These are phyloP conservation scores for Urocitellus parryii DNA, from an alignment of 2,113 vertebrate species.

Conservation along the genomic window DNA sequence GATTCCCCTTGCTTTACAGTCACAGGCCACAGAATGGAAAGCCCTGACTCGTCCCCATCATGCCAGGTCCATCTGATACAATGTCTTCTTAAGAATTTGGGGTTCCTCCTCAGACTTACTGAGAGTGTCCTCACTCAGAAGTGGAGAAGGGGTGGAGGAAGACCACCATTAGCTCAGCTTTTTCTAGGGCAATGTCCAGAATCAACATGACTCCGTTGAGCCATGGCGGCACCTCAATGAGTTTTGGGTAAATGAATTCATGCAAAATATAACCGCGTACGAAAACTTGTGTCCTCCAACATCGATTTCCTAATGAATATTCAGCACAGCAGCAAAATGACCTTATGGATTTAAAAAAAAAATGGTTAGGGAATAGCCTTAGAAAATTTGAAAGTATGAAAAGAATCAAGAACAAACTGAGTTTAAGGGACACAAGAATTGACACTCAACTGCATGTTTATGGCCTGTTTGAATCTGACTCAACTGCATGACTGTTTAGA, in stretches of 20 bases:
- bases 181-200: background rate
- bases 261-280: background rate
- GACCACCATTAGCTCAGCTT: background rate
- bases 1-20: background rate
- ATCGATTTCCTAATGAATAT: background rate
- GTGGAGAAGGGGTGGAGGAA: background rate
- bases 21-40: background rate
- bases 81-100: background rate
- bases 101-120: background rate
- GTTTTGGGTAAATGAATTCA: background rate
- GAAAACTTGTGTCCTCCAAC: background rate
- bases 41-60: background rate
- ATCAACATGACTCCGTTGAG: background rate
- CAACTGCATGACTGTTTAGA: background rate
- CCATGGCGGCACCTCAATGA: background rate
- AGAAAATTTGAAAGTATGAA: background rate
- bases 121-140: background rate
- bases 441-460: background rate
- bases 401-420: background rate
- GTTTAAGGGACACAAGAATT: background rate
- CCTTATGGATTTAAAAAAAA: background rate
- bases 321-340: slow-evolving; percentile 13
- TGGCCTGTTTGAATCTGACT: background rate
- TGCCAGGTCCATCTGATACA: background rate
- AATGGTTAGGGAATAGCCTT: background rate